A percentile compares a stretch with the other conserved stretches of the same genome.
These are phyloP conservation scores for Trematomus loennbergii DNA, from an alignment of 2,113 vertebrate species.

Conservation along the genomic window DNA sequence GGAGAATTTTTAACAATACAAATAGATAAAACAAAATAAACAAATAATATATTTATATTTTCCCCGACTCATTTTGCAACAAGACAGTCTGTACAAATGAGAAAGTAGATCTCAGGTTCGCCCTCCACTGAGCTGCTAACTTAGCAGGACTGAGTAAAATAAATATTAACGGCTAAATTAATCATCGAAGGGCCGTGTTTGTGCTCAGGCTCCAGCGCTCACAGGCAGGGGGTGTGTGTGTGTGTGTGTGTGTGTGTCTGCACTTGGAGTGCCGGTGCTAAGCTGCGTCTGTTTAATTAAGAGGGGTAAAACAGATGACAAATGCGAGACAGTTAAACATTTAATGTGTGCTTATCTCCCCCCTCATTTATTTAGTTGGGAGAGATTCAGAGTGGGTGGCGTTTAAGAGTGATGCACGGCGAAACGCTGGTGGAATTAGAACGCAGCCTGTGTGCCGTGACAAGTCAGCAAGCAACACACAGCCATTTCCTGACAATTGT, in stretches of 20 bases:
- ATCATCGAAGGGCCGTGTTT: conserved; percentile 79
- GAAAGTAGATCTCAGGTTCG: conserved; percentile 49
- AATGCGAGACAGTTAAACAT: conserved; percentile 86
- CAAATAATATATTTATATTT: conserved; percentile 3
- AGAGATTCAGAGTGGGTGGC: conserved; percentile 78
- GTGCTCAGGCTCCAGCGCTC: conserved; percentile 74
- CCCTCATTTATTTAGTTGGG: conserved; percentile 81
- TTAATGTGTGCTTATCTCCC: conserved; percentile 83
- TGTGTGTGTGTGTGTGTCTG: conserved; percentile 47
- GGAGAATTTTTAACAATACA: conserved; percentile 23
- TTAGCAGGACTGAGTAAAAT: conserved; percentile 74
- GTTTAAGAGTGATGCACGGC: conserved; percentile 73
- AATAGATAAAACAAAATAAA: not conserved
- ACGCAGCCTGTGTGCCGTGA: conserved; percentile 63
- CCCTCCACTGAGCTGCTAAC: conserved; percentile 70
- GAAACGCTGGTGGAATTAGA: conserved; percentile 61
- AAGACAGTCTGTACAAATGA: conserved; percentile 50
- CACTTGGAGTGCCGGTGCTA: conserved; percentile 71
- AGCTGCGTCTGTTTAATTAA: conserved; percentile 85
- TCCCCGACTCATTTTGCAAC: conserved; percentile 30
- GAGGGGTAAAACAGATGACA: conserved; percentile 84
- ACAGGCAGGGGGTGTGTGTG: conserved; percentile 55
- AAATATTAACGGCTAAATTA: conserved; percentile 84
- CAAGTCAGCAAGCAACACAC: conserved; percentile 69
- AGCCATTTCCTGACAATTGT: conserved; percentile 77